Conservation (phyloP, 1,140 invertebrate species). For the Hyles vespertilio region DNA sequence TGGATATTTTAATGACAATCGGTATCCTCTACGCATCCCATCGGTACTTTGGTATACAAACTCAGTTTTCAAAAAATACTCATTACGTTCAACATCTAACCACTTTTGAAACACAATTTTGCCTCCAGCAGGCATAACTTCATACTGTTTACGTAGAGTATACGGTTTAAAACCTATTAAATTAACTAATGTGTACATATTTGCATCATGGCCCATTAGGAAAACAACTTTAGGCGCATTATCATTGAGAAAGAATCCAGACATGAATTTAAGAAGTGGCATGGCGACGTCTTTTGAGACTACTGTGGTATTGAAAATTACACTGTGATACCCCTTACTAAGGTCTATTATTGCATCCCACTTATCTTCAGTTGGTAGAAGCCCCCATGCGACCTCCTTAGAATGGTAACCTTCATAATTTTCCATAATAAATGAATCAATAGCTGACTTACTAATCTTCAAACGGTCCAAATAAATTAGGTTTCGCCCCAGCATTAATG, state of each 20-base stretch:
- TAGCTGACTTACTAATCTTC: constrained; percentile 44
- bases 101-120: constrained; percentile 63
- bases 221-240: constrained; percentile 34
- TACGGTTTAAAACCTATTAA: constrained; percentile 41
- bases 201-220: constrained; percentile 55
- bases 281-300: constrained; percentile 44
- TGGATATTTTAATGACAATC: constrained; percentile 35
- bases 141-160: constrained; percentile 40
- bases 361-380: constrained; percentile 23
- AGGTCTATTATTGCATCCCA: constrained; percentile 43
- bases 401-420: constrained; percentile 52
- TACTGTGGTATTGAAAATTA: constrained; percentile 42
- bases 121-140: constrained; percentile 51
- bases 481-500: constrained; percentile 35
- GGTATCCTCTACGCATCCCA: constrained; percentile 38
- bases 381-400: constrained; percentile 52
- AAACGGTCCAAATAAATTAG: constrained; percentile 51
- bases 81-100: constrained; percentile 26
- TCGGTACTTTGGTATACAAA: constrained; percentile 50
- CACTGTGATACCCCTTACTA: constrained; percentile 43
- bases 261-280: constrained; percentile 47
- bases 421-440: constrained; percentile 60
- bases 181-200: constrained; percentile 46
- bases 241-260: constrained; percentile 30
- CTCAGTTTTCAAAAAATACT: constrained; percentile 40